Base-by-base conservation (phyloP, 2,888 invertebrate genomes). In the Polylopha cassiicola region DNA sequence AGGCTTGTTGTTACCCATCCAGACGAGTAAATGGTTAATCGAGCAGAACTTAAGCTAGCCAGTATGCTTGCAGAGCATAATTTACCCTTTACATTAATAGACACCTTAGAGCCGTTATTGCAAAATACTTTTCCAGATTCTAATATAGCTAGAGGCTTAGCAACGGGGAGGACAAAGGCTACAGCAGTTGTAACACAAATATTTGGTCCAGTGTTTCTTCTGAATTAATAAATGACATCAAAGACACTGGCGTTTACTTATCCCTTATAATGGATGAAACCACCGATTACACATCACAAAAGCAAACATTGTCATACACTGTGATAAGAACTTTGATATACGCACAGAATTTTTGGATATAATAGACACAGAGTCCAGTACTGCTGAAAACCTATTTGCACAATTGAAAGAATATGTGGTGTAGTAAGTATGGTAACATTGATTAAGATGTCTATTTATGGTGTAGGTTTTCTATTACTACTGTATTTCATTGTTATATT, bases 51-150 rank as follows among this genome's bases (percentile, higher is more conserved):
- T 13, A 26, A 26, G 24, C 24, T 26, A 2, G 13, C 13, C 14
- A 26, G 24, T 26, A 26, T 26, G 24, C 24, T 26, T 5, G 24
- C 14, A 14, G 22, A 26, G 18, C 3, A 33, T 4, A 33, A 33
- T 24, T 16, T 24, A 6, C 24, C 33, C 6, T 36, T 36, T 28
- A 10, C 15, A 9, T 36, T 28, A 4, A 22, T 22, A 21, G 28
- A 36, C 22, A 36, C 27, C 2, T 28, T 28, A 28, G 15, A 27
- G 4, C 28, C 36, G 9, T 28, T 36, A 14, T 14, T 27, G 28
- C n/a, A n/a, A 27, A 28, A 36, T 28, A 33, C 24, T 13, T 33
- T 24, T n/a, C 33, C 33, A 6, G 33, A 33, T 9, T 31, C 31
- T 6, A 31, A 31, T 8, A 33, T 33, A 24, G 33, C 24, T 4